Percentiles rank a stretch among this genome's conserved stretches.
These are phyloP conservation scores for Orthosia gracilis DNA, from an alignment of 2,888 invertebrate genomes.

Conservation along the genomic window DNA sequence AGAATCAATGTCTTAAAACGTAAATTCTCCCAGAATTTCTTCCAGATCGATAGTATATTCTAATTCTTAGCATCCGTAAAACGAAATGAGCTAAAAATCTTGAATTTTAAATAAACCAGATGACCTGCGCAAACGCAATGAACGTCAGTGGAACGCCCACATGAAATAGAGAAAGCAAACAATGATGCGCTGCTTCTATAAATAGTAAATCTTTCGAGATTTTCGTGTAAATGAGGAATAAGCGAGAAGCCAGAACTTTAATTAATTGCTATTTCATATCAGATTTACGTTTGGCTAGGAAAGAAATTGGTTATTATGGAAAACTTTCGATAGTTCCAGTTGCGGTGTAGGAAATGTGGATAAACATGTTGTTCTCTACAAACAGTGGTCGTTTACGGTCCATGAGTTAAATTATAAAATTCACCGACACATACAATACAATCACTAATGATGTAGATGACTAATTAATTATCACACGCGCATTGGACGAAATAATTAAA, in stretches of 20 bases:
- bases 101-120: slow-evolving; percentile 73
- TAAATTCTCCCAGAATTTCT: slow-evolving; percentile 27
- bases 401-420: slow-evolving; percentile 3
- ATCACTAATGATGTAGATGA: slow-evolving; percentile 16
- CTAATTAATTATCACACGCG: slow-evolving; percentile 9
- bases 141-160: slow-evolving; percentile 73
- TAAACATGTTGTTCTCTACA: background rate
- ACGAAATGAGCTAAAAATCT: slow-evolving; percentile 62
- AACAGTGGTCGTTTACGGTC: background rate
- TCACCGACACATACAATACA: background rate
- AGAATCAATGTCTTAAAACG: slow-evolving; percentile 15
- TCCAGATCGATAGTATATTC: slow-evolving; percentile 36
- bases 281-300: slow-evolving; percentile 8
- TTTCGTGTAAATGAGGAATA: slow-evolving; percentile 32
- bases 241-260: slow-evolving; percentile 18
- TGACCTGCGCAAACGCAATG: slow-evolving; percentile 67
- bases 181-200: slow-evolving; percentile 68
- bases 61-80: slow-evolving; percentile 47
- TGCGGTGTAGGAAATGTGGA: background rate
- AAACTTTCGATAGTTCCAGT: background rate
- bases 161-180: slow-evolving; percentile 69
- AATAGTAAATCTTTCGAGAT: slow-evolving; percentile 46
- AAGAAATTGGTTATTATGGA: background rate
- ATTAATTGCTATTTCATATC: slow-evolving; percentile 32
- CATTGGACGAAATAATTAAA: slow-evolving; percentile 14